These are phyloP conservation scores for Myxocyprinus asiaticus DNA, from an alignment of 2,113 vertebrate genomes.

Conservation along the genomic window DNA sequence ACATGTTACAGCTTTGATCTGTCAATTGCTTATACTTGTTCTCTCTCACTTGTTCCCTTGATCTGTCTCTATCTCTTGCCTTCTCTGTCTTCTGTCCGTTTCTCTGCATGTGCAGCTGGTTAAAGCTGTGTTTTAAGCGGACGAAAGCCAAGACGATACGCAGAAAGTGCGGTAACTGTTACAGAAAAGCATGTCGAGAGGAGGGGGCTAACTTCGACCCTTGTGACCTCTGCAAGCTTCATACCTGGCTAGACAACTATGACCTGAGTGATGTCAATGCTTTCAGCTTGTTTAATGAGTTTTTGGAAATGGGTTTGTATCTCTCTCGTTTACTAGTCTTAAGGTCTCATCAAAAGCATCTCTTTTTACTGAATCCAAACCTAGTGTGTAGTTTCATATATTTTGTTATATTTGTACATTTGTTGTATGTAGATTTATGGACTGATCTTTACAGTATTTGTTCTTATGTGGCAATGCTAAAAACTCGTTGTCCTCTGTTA, in stretches of 20 bases:
- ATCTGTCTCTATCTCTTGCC: neutral
- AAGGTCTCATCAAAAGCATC: too few relatives aligned
- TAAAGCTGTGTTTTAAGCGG: slow-evolving; percentile 48
- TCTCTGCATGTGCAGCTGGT: slow-evolving; percentile 71
- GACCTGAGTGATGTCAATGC: slow-evolving; percentile 70
- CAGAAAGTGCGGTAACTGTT: slow-evolving; percentile 70
- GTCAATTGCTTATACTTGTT: too few relatives aligned
- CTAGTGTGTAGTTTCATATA: too few relatives aligned
- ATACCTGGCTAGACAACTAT: slow-evolving; percentile 83
- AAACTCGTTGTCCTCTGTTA: too few relatives aligned
- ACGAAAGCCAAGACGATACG: slow-evolving; percentile 62
- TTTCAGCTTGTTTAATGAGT: slow-evolving; percentile 91
- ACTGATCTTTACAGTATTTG: neutral
- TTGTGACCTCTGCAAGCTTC: slow-evolving; percentile 71
- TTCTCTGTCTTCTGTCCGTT: neutral
- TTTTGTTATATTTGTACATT: too few relatives aligned
- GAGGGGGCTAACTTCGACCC: slow-evolving; percentile 45
- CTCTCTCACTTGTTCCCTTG: too few relatives aligned
- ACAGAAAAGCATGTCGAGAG: slow-evolving; percentile 60
- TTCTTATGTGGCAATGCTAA: too few relatives aligned
- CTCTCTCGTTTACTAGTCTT: neutral
- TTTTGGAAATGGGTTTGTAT: slow-evolving; percentile 89
- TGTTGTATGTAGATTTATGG: neutral
- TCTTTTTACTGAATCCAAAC: neutral
- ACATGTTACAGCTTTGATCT: too few relatives aligned